Percentiles rank a stretch among this genome's conserved stretches.
These are phyloP conservation scores for Semaprochilodus insignis DNA, from an alignment of 2,797 vertebrate genomes.

Conservation along the genomic window DNA sequence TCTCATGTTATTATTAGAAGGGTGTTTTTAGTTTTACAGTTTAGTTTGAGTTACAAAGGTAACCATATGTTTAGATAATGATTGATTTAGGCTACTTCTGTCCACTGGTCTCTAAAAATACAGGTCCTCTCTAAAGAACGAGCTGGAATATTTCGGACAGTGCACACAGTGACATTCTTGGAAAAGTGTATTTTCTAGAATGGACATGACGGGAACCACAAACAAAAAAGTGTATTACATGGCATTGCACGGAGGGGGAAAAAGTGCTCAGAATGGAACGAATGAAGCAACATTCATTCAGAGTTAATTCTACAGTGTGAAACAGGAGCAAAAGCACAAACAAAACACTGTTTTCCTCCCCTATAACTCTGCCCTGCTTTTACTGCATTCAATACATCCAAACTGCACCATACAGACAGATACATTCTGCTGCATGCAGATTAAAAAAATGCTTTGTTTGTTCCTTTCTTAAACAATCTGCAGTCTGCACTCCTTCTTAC, in stretches of 20 bases:
- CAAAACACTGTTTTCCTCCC: not conserved
- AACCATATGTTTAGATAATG: too few relatives aligned
- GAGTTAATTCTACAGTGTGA: too few relatives aligned
- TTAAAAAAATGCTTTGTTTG: not conserved
- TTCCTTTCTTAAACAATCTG: not conserved
- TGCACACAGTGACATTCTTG: constrained; percentile 1
- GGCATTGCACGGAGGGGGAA: not conserved
- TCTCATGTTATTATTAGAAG: too few relatives aligned
- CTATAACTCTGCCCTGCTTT: not conserved
- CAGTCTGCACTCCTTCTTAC: too few relatives aligned
- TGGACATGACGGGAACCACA: too few relatives aligned
- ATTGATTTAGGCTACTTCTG: too few relatives aligned
- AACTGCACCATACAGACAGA: not conserved
- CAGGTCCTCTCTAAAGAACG: not conserved
- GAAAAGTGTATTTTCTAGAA: too few relatives aligned
- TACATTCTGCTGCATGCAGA: not conserved
- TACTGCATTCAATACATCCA: not conserved
- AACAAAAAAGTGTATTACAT: too few relatives aligned
- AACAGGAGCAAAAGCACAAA: not conserved
- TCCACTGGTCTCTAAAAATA: too few relatives aligned
- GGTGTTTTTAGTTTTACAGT: too few relatives aligned
- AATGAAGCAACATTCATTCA: not conserved
- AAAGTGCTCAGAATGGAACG: not conserved
- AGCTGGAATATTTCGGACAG: not conserved
- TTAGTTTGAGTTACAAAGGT: too few relatives aligned